A percentile compares a stretch with the other conserved stretches of the same genome.
These are phyloP conservation scores for Periparus ater DNA, from an alignment of 2,797 vertebrate species.

Conservation along the genomic window DNA sequence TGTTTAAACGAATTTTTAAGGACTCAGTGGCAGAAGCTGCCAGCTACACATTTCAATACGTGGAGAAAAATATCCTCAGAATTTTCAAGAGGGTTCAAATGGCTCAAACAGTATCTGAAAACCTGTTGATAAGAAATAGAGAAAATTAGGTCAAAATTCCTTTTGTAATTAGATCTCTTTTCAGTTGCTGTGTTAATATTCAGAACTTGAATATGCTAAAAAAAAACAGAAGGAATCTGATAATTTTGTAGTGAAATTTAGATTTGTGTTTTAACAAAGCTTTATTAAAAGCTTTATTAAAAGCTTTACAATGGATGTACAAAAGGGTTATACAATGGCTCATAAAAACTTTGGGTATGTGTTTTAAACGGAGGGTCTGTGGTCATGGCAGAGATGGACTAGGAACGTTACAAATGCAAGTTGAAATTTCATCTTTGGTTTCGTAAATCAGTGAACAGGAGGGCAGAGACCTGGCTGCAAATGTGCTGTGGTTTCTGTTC, in stretches of 20 bases:
- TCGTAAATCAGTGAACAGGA: not conserved
- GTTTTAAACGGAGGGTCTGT: not conserved
- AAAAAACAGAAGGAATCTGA: not conserved
- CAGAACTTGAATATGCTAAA: not conserved
- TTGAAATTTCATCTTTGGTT: not conserved
- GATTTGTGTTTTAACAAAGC: not conserved
- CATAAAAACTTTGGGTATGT: not conserved
- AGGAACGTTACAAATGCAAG: not conserved
- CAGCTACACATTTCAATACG: not conserved
- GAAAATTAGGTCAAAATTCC: constrained; percentile 56
- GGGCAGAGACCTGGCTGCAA: not conserved
- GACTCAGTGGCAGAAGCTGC: not conserved
- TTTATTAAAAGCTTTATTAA: not conserved
- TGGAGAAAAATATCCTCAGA: constrained; percentile 30
- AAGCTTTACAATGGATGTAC: not conserved
- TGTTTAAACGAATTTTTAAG: not conserved
- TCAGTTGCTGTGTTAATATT: constrained; percentile 59
- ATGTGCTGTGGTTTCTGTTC: not conserved
- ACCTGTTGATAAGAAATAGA: constrained; percentile 69
- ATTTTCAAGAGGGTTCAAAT: constrained; percentile 38
- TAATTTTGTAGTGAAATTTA: constrained; percentile 8
- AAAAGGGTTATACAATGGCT: not conserved
- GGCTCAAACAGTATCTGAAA: constrained; percentile 19
- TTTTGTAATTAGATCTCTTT: constrained; percentile 67
- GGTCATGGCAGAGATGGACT: not conserved